These are phyloP conservation scores for Diplosoma virens DNA, from an alignment of 23 tunicate species.

Conservation along the genomic window DNA sequence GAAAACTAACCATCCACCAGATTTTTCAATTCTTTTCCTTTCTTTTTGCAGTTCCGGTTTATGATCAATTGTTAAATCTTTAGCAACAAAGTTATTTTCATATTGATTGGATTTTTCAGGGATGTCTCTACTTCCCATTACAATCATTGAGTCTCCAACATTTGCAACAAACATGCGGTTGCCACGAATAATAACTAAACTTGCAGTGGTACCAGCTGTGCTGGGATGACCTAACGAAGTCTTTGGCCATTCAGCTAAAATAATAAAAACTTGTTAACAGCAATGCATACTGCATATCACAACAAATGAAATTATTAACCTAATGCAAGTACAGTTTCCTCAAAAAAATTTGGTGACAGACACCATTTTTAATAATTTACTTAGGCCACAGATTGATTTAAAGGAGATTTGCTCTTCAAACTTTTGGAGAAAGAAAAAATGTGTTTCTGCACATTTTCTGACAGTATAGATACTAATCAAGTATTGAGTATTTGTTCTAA, in stretches of 20 bases:
- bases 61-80: conserved; percentile 86
- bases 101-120: conserved; percentile 11
- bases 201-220: conserved; percentile 98
- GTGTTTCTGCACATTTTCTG: too few species aligned
- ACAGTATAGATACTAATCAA: too few species aligned
- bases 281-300: too few species aligned
- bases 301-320: too few species aligned
- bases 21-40: conserved; percentile 76
- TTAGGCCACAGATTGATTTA: too few species aligned
- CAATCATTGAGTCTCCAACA: conserved; percentile 97
- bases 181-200: conserved; percentile 89
- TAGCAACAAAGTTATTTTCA: conserved; percentile 22
- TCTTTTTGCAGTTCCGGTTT: conserved; percentile 86
- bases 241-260: conserved; percentile 90
- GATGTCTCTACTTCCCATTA: conserved; percentile 91
- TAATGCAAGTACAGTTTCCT: too few species aligned
- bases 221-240: conserved; percentile 89
- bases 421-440: too few species aligned
- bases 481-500: too few species aligned
- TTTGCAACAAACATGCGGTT: conserved; percentile 93
- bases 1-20: conserved; percentile 85
- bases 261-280: too few species aligned
- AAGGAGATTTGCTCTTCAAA: too few species aligned
- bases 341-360: too few species aligned
- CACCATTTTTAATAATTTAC: too few species aligned